Evolutionary conservation across 1,140 invertebrate species (phyloP).

Genomic region (Goniozus legneri): DNA sequence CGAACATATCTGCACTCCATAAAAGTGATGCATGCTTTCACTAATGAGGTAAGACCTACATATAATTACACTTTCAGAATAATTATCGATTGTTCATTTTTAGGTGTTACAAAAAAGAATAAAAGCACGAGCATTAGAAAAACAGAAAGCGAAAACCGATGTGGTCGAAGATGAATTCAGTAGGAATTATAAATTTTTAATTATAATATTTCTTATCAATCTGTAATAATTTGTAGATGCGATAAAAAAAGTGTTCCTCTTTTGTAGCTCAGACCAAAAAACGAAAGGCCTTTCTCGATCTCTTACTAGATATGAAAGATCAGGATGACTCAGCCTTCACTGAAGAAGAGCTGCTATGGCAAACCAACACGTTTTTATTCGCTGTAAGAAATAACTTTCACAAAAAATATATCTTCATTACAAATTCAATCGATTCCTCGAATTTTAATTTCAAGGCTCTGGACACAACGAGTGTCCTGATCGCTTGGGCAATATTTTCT

Average conservation of each 20-base stretch:
- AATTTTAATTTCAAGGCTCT: no score
- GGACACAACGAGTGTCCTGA: constrained; percentile 62
- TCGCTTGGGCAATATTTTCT: constrained; percentile 57
- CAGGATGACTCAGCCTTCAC: constrained; percentile 55
- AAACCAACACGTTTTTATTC: constrained; percentile 76
- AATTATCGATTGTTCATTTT: neutral
- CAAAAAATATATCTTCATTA: constrained; percentile 4
- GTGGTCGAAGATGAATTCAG: neutral
- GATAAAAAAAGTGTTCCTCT: no score
- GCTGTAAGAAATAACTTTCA: constrained; percentile 62
- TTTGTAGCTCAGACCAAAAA: constrained; percentile 23
- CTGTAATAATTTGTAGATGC: no score
- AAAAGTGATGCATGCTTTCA: constrained; percentile 57
- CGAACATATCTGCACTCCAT: constrained; percentile 49
- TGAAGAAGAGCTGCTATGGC: constrained; percentile 66
- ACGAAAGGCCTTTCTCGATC: constrained; percentile 64
- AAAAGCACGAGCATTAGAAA: constrained; percentile 13
- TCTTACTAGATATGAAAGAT: constrained; percentile 60
- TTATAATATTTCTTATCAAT: constrained; percentile 29
- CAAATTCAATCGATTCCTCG: no score
- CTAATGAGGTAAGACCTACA: constrained; percentile 43
- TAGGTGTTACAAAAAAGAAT: constrained; percentile 23
- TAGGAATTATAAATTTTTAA: no score
- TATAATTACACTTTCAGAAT: neutral
- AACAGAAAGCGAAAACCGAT: neutral